Percentiles rank a stretch among this genome's conserved stretches.
phyloP scores from a whole-genome alignment of 2,888 invertebrate genomes.

The Villa cingulata region DNA sequence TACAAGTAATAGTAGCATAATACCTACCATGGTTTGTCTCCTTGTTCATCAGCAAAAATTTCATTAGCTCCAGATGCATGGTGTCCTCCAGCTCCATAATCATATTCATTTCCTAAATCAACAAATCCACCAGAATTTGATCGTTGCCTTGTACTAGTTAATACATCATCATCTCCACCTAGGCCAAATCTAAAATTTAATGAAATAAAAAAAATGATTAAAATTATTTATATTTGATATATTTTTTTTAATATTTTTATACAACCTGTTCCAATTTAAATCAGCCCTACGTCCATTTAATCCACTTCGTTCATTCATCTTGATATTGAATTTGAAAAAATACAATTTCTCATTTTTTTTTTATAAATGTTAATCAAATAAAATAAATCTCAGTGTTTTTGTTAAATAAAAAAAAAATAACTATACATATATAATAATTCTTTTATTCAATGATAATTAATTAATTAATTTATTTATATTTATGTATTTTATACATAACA shows the following conservation, averaged over 20 bases:
- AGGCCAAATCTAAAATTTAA: constrained; percentile 26
- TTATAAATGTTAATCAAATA: too few relatives aligned
- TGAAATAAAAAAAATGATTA: neutral
- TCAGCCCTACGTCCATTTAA: neutral
- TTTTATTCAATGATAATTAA: too few relatives aligned
- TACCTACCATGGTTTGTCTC: constrained; percentile 38
- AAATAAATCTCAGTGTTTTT: too few relatives aligned
- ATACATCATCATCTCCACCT: constrained; percentile 31
- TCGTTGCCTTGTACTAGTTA: constrained; percentile 40
- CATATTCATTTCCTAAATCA: constrained; percentile 59
- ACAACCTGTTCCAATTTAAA: neutral
- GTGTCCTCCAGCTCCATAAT: constrained; percentile 67
- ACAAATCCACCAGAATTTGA: constrained; percentile 62
- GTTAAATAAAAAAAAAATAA: too few relatives aligned
- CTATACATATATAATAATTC: too few relatives aligned
- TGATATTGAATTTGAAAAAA: neutral
- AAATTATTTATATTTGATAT: neutral
- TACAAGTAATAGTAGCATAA: too few relatives aligned
- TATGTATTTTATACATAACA: too few relatives aligned
- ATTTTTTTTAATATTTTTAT: neutral
- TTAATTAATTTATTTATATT: too few relatives aligned
- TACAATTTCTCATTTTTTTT: too few relatives aligned
- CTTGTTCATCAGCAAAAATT: constrained; percentile 83
- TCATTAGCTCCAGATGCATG: constrained; percentile 80
- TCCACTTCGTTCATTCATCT: neutral